Evolutionary conservation across 2,888 invertebrate genomes (phyloP).

Genomic region (Mylabris sibirica): DNA sequence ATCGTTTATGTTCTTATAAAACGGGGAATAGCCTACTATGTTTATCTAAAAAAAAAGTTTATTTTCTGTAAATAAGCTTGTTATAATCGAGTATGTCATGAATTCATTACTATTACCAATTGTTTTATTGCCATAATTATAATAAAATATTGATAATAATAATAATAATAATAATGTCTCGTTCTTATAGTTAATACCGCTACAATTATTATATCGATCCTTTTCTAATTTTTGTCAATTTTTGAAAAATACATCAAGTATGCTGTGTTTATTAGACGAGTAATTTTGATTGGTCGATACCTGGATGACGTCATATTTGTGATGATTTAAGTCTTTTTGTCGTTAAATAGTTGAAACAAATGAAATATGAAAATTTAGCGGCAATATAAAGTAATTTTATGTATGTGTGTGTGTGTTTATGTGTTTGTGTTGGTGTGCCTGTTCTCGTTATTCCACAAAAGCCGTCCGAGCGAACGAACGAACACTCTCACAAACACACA

Average conservation of each 20-base stretch:
- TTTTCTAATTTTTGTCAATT: slow-evolving; percentile 35
- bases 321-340: no score
- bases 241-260: not conserved
- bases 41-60: no score
- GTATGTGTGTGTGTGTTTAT: not conserved
- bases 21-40: slow-evolving; percentile 50
- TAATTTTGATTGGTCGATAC: not conserved
- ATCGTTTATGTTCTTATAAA: slow-evolving; percentile 43
- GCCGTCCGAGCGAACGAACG: slow-evolving; percentile 49
- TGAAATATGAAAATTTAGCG: not conserved
- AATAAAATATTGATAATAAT: no score
- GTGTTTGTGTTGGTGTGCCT: slow-evolving; percentile 37
- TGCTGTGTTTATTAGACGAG: not conserved
- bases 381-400: not conserved
- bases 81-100: slow-evolving; percentile 29
- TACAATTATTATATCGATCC: no score
- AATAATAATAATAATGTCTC: no score
- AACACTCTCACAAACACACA: slow-evolving; percentile 38
- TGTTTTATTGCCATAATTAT: no score
- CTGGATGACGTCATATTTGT: no score
- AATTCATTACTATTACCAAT: no score
- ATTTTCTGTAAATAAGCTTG: not conserved
- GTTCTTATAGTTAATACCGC: no score
- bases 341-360: no score
- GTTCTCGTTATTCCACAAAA: slow-evolving; percentile 51